phyloP scores from a whole-genome alignment of 1,140 invertebrate genomes.

The Cotesia chilonis region DNA sequence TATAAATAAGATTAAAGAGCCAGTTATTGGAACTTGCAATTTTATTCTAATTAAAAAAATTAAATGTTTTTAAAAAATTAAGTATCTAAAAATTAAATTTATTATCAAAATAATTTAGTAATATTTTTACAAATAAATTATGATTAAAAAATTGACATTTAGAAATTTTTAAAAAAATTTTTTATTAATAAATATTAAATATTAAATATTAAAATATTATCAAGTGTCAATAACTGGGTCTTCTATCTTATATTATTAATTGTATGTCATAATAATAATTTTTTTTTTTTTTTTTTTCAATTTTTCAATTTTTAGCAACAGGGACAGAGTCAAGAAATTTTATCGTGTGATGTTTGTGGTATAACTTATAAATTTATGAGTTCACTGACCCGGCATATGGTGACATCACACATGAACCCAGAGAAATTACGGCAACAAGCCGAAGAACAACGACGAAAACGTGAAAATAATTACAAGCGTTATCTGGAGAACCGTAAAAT shows the following conservation, averaged over 20 bases:
- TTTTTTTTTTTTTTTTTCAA: slow-evolving; percentile 28
- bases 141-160: no score
- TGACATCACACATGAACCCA: slow-evolving; percentile 64
- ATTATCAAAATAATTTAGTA: no score
- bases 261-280: slow-evolving; percentile 30
- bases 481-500: slow-evolving; percentile 63
- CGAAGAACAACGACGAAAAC: slow-evolving; percentile 62
- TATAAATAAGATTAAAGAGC: no score
- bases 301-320: slow-evolving; percentile 35
- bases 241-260: slow-evolving; percentile 4
- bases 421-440: slow-evolving; percentile 62
- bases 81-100: no score
- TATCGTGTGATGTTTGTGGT: slow-evolving; percentile 62
- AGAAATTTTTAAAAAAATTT: no score
- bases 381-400: slow-evolving; percentile 64
- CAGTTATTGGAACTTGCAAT: no score
- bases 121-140: no score
- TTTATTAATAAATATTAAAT: no score
- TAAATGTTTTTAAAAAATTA: no score
- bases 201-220: no score
- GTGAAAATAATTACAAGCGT: slow-evolving; percentile 62
- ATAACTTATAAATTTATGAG: slow-evolving; percentile 66
- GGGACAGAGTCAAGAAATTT: slow-evolving; percentile 60
- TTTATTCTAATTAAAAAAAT: no score
- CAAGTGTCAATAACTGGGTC: no score